phyloP scores from a whole-genome alignment of 2,888 invertebrate species.

The Acanthosepion pharaonis region DNA sequence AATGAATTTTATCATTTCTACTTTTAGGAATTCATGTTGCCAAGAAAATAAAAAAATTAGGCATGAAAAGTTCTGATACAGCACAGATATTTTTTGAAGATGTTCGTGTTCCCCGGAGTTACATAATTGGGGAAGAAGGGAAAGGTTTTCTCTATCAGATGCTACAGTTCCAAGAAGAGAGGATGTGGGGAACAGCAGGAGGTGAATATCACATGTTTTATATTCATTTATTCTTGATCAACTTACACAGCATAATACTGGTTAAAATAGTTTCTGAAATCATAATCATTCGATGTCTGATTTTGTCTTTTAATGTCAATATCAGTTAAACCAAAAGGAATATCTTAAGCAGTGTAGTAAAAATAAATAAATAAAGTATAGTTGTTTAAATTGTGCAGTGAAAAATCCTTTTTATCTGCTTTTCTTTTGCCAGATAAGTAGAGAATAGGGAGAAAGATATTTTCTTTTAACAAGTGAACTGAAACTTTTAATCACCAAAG shows the following conservation, averaged over 20 bases:
- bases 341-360: too few species aligned
- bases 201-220: conserved; percentile 55
- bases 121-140: conserved; percentile 77
- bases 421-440: too few species aligned
- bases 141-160: conserved; percentile 78
- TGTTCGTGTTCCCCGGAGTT: conserved; percentile 76
- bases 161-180: conserved; percentile 78
- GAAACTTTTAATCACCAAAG: too few species aligned
- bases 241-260: neutral
- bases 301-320: too few species aligned
- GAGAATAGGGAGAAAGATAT: too few species aligned
- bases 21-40: conserved; percentile 71
- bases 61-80: conserved; percentile 77
- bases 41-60: conserved; percentile 77
- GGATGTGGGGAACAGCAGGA: conserved; percentile 74
- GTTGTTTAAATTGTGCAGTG: too few species aligned
- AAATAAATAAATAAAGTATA: too few species aligned
- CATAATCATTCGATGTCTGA: too few species aligned
- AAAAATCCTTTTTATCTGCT: too few species aligned
- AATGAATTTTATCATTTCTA: neutral
- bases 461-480: too few species aligned
- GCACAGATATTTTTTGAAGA: conserved; percentile 78
- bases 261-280: too few species aligned
- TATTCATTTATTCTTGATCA: neutral
- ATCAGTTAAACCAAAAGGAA: too few species aligned